Evolutionary conservation across 2,888 invertebrate genomes (phyloP).

Genomic region (Philaethria dido): DNA sequence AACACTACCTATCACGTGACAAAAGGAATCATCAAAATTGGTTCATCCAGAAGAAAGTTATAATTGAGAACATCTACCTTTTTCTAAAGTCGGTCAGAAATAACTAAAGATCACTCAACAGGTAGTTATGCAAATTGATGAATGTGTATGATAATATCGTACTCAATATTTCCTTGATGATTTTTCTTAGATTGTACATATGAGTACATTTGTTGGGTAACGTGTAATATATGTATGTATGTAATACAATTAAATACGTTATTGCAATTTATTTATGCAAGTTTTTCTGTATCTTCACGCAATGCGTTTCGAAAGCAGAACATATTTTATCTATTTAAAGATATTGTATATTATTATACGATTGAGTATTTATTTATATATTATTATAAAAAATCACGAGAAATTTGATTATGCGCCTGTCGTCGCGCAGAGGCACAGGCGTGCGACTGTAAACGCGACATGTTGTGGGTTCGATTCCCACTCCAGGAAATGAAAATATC

Average conservation of each 20-base stretch:
- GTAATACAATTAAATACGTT: not conserved
- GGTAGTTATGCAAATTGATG: constrained; percentile 7
- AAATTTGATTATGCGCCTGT: not conserved
- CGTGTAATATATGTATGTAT: not conserved
- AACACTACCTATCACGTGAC: no score
- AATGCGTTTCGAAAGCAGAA: not conserved
- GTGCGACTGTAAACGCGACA: not conserved
- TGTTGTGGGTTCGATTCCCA: not conserved
- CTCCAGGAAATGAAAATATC: not conserved
- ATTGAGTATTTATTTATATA: no score
- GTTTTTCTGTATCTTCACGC: not conserved
- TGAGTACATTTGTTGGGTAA: not conserved
- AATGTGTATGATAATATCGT: constrained; percentile 5
- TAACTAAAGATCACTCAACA: not conserved
- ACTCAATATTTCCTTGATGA: constrained; percentile 18
- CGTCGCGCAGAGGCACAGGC: no score
- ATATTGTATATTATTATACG: no score
- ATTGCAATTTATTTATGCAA: not conserved
- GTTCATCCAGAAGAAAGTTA: no score
- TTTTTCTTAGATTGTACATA: constrained; percentile 18
- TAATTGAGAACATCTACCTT: no score
- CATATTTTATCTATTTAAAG: no score
- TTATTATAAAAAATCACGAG: no score
- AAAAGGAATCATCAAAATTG: no score
- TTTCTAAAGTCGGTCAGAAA: no score